phyloP scores from a whole-genome alignment of 1,140 invertebrate genomes.

The Lordiphosa stackelbergi region DNA sequence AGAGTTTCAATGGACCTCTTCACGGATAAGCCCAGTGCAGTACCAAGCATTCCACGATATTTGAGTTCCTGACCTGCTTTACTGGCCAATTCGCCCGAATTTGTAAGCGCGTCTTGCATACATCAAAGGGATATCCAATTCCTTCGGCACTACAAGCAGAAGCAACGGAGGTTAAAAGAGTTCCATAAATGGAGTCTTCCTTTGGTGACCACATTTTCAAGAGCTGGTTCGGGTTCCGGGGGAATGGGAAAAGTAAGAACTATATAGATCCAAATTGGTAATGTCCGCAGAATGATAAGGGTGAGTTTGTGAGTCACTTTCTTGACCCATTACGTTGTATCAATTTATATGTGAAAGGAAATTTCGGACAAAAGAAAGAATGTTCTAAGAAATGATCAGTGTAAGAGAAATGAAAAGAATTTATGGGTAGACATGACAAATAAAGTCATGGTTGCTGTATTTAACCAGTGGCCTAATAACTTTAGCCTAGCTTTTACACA shows the following conservation, averaged over 20 bases:
- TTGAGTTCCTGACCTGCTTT: neutral
- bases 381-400: no score
- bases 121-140: constrained; percentile 30
- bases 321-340: neutral
- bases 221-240: neutral
- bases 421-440: no score
- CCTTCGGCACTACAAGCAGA: constrained; percentile 24
- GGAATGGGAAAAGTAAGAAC: no score
- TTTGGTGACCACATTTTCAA: constrained; percentile 5
- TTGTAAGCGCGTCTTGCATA: constrained; percentile 30
- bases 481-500: no score
- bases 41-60: constrained; percentile 18
- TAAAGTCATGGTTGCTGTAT: no score
- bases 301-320: neutral
- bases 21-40: constrained; percentile 6
- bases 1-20: constrained; percentile 19
- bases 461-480: no score
- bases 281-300: constrained; percentile 3
- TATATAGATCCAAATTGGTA: neutral
- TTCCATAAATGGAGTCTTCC: constrained; percentile 17
- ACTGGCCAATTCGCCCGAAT: constrained; percentile 26
- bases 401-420: no score
- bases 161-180: constrained; percentile 6
- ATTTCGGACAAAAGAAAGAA: no score
- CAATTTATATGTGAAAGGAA: no score